Conservation (phyloP, 2,113 vertebrate genomes). For the Phocoena phocoena region DNA sequence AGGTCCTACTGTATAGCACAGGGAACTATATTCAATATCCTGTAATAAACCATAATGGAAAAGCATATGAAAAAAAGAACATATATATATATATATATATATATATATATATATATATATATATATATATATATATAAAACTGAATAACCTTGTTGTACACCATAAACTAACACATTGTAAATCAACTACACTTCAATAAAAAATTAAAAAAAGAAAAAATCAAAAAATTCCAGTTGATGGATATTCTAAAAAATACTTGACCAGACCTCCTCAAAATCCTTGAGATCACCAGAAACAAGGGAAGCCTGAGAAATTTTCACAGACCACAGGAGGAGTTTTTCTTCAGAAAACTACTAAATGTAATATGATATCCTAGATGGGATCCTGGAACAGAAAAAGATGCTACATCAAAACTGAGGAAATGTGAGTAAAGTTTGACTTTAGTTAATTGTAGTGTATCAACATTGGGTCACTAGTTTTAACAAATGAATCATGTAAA, state of each 20-base stretch:
- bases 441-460: not conserved
- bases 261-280: not conserved
- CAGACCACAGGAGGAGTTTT: not conserved
- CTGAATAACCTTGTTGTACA: not conserved
- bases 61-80: not conserved
- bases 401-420: not conserved
- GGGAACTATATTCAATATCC: not conserved
- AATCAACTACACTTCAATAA: not conserved
- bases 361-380: not conserved
- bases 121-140: not conserved
- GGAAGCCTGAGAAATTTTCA: not conserved
- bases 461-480: not conserved
- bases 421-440: not conserved
- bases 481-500: not conserved
- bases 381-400: not conserved
- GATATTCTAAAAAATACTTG: not conserved
- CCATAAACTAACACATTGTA: not conserved
- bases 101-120: not conserved
- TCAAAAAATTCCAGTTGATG: not conserved
- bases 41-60: not conserved
- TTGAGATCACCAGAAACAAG: not conserved
- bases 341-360: not conserved
- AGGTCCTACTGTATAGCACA: not conserved
- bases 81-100: not conserved
- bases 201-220: not conserved